Conservation (phyloP, 2,113 vertebrate genomes). For the Phylloscopus trochiloides region DNA sequence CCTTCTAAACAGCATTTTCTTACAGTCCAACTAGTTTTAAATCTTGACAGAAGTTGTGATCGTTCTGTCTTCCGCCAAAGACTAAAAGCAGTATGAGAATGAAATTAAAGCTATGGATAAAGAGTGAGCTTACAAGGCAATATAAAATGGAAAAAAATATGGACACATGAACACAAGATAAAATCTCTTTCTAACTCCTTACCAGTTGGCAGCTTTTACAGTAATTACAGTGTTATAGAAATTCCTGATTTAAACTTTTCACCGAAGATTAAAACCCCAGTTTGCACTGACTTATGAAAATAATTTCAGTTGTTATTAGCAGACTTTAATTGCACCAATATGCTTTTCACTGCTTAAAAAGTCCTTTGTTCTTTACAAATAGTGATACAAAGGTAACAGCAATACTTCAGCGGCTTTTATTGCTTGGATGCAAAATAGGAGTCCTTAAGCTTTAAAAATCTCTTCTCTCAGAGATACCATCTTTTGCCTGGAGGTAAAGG, state of each 20-base stretch:
- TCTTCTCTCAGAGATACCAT: constrained; percentile 64
- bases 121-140: neutral
- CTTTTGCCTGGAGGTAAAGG: constrained; percentile 65
- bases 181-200: constrained; percentile 13
- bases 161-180: constrained; percentile 19
- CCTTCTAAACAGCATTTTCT: neutral
- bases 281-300: constrained; percentile 59
- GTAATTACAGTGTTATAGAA: constrained; percentile 23
- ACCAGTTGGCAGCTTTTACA: neutral
- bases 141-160: neutral
- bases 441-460: constrained; percentile 63
- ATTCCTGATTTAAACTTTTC: constrained; percentile 50
- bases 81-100: constrained; percentile 1
- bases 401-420: constrained; percentile 43
- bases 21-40: neutral
- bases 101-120: neutral
- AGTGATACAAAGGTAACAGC: constrained; percentile 45
- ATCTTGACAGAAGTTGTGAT: neutral
- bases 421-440: constrained; percentile 56
- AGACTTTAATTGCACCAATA: constrained; percentile 59
- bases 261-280: constrained; percentile 39
- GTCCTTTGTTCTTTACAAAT: constrained; percentile 58
- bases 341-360: constrained; percentile 57
- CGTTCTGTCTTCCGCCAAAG: neutral
- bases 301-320: constrained; percentile 41